Percentiles rank a stretch among this genome's conserved stretches.
Evolutionary conservation across 2,113 vertebrate genomes (phyloP).

Genomic region (Neolamprologus tretocephalus): DNA sequence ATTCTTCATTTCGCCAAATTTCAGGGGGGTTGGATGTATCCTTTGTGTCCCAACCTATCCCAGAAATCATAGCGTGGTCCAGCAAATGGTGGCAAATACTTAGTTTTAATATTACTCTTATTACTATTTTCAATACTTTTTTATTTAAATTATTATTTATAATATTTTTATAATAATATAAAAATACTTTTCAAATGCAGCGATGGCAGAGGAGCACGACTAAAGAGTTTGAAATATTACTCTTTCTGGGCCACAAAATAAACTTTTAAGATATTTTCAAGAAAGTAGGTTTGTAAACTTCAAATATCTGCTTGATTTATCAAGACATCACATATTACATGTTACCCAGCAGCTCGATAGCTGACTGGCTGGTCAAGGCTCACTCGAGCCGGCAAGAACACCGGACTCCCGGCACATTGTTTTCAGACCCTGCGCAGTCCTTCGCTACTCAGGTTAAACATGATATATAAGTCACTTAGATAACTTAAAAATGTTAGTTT

Average conservation of each 20-base stretch:
- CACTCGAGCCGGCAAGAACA: fast-evolving
- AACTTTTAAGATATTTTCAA: neutral
- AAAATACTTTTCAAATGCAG: neutral
- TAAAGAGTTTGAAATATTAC: neutral
- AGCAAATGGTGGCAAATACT: neutral
- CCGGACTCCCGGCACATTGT: neutral
- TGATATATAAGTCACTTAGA: neutral
- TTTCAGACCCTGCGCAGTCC: fast-evolving
- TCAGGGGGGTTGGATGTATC: neutral
- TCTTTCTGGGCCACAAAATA: neutral
- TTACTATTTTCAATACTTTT: neutral
- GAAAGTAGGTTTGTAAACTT: fast-evolving
- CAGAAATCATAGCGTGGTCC: neutral
- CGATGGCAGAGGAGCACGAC: neutral
- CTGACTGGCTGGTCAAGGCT: fast-evolving
- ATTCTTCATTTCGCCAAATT: fast-evolving
- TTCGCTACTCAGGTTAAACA: neutral
- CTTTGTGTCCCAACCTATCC: fast-evolving
- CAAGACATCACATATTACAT: neutral
- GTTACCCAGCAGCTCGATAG: neutral
- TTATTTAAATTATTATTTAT: neutral
- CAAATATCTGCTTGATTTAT: neutral
- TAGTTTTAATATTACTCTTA: neutral
- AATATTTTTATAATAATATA: neutral
- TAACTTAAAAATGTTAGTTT: neutral